Evolutionary conservation across 2,797 vertebrate genomes (phyloP).

Genomic region (Ctenochaetus hawaiiensis): DNA sequence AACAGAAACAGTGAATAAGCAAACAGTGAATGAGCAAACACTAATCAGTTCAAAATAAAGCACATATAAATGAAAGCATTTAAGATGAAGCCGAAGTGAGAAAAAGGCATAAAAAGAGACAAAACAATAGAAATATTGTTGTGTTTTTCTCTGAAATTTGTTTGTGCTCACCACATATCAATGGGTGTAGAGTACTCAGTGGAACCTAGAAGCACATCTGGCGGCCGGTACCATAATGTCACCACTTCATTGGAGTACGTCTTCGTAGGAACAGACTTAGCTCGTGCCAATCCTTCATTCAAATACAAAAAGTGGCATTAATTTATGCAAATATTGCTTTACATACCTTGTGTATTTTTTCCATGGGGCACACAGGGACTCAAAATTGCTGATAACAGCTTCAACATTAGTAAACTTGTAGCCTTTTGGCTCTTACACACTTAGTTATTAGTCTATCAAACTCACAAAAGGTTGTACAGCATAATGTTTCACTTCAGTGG

Average conservation of each 20-base stretch:
- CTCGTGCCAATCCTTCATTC: constrained; percentile 84
- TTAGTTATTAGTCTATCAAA: background rate
- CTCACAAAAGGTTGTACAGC: background rate
- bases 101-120: too few species aligned
- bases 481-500: background rate
- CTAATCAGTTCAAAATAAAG: background rate
- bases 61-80: background rate
- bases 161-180: constrained; percentile 87
- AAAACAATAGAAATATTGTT: too few species aligned
- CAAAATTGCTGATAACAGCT: background rate
- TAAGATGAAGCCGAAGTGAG: too few species aligned
- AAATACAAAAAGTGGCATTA: constrained; percentile 25
- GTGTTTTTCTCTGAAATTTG: background rate
- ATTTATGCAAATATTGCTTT: background rate
- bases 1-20: constrained; percentile 1
- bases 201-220: constrained; percentile 87
- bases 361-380: background rate
- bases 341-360: too few species aligned
- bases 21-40: background rate
- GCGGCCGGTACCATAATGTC: constrained; percentile 89
- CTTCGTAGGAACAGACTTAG: constrained; percentile 87
- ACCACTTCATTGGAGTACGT: constrained; percentile 87
- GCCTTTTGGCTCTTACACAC: background rate
- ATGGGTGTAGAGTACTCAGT: constrained; percentile 89
- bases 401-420: background rate